phyloP scores from a whole-genome alignment of 2,797 vertebrate genomes.

The Tapirus indicus region DNA sequence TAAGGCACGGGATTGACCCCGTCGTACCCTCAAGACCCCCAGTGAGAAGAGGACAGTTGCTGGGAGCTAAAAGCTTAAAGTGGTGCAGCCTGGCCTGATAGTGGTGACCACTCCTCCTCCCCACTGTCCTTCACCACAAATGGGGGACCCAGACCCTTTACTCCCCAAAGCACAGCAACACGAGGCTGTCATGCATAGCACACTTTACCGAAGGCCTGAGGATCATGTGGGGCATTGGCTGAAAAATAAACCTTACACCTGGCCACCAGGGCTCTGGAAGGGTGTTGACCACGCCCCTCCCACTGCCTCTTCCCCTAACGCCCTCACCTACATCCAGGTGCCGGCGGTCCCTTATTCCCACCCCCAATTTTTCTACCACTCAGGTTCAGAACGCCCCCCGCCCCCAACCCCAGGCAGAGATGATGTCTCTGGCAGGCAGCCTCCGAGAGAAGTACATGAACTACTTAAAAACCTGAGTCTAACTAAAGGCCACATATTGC shows the following conservation, averaged over 20 bases:
- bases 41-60: background rate
- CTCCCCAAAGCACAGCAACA: background rate
- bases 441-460: background rate
- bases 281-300: accelerated
- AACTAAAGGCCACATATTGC: background rate
- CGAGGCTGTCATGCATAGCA: background rate
- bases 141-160: background rate
- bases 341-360: background rate
- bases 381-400: background rate
- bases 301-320: background rate
- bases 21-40: background rate
- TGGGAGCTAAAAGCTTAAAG: background rate
- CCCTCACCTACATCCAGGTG: background rate
- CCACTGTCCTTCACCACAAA: background rate
- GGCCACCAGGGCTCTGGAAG: background rate
- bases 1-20: background rate
- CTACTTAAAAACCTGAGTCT: background rate
- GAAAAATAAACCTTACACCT: background rate
- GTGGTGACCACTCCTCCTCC: background rate
- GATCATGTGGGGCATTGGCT: background rate
- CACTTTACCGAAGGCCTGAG: background rate
- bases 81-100: background rate
- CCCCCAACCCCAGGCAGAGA: background rate
- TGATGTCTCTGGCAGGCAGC: background rate
- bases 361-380: background rate